These are phyloP conservation scores for Brachypteracias leptosomus DNA, from an alignment of 2,113 vertebrate species.

Conservation along the genomic window DNA sequence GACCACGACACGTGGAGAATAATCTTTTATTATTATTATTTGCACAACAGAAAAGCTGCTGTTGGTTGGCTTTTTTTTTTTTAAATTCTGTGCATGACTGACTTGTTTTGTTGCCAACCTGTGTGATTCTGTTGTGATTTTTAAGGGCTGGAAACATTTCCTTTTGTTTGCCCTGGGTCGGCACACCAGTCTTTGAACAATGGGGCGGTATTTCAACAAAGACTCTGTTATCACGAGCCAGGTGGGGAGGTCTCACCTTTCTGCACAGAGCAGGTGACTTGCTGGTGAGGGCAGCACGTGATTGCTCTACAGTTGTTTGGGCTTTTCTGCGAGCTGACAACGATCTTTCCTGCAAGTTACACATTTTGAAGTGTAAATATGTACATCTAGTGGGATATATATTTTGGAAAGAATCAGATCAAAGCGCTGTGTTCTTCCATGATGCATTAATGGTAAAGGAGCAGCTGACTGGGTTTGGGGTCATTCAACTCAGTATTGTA, in stretches of 20 bases:
- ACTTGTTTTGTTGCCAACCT: background rate
- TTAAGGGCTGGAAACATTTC: slow-evolving; percentile 14
- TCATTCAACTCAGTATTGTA: background rate
- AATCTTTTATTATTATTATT: background rate
- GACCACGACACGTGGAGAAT: background rate
- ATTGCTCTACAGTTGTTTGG: fast-evolving
- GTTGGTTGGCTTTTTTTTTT: background rate
- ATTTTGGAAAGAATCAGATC: background rate
- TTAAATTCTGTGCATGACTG: background rate
- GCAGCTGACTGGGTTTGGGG: background rate
- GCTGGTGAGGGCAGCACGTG: background rate
- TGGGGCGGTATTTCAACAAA: slow-evolving; percentile 17
- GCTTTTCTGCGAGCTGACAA: background rate
- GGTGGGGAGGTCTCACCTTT: background rate
- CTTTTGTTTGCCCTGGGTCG: slow-evolving; percentile 11
- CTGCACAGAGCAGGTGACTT: background rate
- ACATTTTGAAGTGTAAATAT: background rate
- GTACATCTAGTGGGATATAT: background rate
- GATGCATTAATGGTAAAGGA: background rate
- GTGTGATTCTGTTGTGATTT: background rate
- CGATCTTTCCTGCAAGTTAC: background rate
- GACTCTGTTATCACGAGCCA: background rate
- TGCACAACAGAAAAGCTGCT: background rate
- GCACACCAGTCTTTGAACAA: slow-evolving; percentile 16
- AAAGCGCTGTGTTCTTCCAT: background rate